These are phyloP conservation scores for Brotula barbata DNA, from an alignment of 2,797 vertebrate species.

Conservation along the genomic window DNA sequence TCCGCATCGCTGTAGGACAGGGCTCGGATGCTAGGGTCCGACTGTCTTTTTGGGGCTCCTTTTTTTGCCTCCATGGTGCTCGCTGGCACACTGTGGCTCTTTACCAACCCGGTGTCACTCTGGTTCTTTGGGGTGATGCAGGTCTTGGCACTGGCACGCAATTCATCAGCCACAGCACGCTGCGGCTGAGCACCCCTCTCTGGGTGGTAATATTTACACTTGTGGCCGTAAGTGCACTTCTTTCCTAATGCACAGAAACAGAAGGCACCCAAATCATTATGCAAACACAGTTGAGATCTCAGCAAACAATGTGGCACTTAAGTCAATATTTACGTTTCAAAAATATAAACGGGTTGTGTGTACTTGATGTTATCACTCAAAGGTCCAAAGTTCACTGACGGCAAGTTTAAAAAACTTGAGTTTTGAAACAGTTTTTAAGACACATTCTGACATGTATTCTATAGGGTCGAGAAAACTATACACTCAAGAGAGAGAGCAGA, in stretches of 20 bases:
- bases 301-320: too few relatives aligned
- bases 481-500: too few relatives aligned
- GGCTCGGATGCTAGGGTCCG: constrained; percentile 90
- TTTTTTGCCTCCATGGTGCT: constrained; percentile 84
- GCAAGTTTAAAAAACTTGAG: too few relatives aligned
- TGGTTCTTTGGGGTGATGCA: constrained; percentile 83
- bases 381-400: too few relatives aligned
- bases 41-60: constrained; percentile 87
- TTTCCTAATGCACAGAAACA: constrained; percentile 81
- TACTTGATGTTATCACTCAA: too few relatives aligned
- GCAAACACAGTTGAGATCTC: too few relatives aligned
- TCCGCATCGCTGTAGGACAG: constrained; percentile 92
- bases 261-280: not conserved
- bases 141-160: constrained; percentile 92
- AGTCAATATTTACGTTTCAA: too few relatives aligned
- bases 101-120: constrained; percentile 87
- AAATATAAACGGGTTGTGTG: too few relatives aligned
- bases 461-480: too few relatives aligned
- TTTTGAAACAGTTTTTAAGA: too few relatives aligned
- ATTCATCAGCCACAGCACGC: constrained; percentile 93
- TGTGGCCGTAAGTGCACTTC: constrained; percentile 98
- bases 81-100: constrained; percentile 94
- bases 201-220: constrained; percentile 98
- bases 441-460: too few relatives aligned
- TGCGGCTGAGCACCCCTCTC: constrained; percentile 94